phyloP scores from a whole-genome alignment of 2,888 invertebrate genomes.

The Osedax fenrisi region DNA sequence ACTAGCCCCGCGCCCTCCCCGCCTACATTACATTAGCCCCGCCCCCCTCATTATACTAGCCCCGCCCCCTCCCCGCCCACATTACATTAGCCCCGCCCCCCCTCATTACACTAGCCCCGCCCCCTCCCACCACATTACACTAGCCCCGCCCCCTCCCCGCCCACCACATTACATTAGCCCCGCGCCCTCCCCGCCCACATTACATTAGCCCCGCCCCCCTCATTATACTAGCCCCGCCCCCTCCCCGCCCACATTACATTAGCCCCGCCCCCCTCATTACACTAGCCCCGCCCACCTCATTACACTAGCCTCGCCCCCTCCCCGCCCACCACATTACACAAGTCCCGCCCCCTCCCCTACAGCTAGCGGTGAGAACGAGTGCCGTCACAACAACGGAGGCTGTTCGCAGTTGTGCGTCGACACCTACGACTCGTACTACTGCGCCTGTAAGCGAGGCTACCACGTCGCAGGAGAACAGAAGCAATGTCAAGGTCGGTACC shows the following conservation, averaged over 20 bases:
- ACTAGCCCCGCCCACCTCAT: background rate
- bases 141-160: background rate
- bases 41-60: background rate
- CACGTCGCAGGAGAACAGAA: too few relatives aligned
- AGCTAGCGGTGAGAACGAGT: slow-evolving; percentile 26
- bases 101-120: background rate
- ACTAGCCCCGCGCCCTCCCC: background rate
- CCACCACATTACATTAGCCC: too few relatives aligned
- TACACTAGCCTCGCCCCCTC: background rate
- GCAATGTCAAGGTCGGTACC: too few relatives aligned
- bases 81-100: background rate
- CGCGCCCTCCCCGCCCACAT: background rate
- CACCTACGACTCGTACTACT: slow-evolving; percentile 31
- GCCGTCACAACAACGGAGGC: slow-evolving; percentile 32
- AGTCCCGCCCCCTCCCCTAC: background rate
- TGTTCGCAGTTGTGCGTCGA: slow-evolving; percentile 33
- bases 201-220: background rate
- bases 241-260: background rate
- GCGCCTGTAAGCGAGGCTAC: slow-evolving; percentile 18
- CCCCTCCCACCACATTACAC: background rate
- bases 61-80: background rate
- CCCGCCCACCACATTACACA: background rate
- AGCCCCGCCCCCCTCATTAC: background rate
- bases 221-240: background rate
- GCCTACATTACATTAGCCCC: background rate